Evolutionary conservation across 2,888 invertebrate species (phyloP).

Genomic region (Uropetala carovei): DNA sequence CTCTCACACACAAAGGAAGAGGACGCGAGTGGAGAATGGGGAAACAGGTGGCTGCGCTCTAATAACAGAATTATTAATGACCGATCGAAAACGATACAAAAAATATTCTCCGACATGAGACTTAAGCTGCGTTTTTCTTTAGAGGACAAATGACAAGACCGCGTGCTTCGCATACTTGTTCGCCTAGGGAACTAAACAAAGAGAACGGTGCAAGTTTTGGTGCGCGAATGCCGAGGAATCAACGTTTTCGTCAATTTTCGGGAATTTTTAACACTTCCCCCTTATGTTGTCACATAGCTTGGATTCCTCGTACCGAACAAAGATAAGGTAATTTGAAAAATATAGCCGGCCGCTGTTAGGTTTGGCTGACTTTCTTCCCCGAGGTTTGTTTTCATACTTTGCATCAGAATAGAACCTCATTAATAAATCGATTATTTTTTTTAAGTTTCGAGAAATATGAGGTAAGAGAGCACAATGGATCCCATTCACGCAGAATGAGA

Average conservation of each 20-base stretch:
- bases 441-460: background rate
- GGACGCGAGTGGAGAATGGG: background rate
- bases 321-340: too few species aligned
- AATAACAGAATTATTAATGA: conserved; percentile 3
- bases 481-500: background rate
- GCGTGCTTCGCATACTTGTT: background rate
- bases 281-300: background rate
- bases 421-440: background rate
- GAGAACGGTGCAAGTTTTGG: too few species aligned
- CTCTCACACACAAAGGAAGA: conserved; percentile 3
- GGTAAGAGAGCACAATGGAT: background rate
- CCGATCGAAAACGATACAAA: background rate
- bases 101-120: background rate
- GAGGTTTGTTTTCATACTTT: background rate
- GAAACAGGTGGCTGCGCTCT: background rate
- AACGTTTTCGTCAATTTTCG: background rate
- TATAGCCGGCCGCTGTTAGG: background rate
- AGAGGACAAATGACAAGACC: background rate
- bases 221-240: background rate
- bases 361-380: background rate
- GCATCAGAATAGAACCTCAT: background rate
- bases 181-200: background rate
- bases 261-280: background rate
- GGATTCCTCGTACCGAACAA: background rate
- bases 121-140: background rate